Evolutionary conservation across 2,888 invertebrate genomes (phyloP).

Genomic region (Eudasyphora cyanicolor): DNA sequence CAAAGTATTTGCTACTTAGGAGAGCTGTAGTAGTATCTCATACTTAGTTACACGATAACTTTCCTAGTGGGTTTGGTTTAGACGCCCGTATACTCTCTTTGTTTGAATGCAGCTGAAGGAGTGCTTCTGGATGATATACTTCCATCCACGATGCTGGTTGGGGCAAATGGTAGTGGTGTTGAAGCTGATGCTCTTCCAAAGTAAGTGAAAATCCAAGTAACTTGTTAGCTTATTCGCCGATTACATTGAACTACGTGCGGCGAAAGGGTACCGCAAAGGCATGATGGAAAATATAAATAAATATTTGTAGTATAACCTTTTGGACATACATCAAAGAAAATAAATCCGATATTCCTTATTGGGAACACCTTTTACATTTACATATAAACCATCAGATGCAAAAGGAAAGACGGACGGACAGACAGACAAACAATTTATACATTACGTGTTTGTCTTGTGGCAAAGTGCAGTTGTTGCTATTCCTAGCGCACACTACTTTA

Average conservation of each 20-base stretch:
- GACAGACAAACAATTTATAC: slow-evolving; percentile 31
- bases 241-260: slow-evolving; percentile 80
- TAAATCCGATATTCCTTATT: too few relatives aligned
- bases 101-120: neutral
- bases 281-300: neutral
- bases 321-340: too few relatives aligned
- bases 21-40: neutral
- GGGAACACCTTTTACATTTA: neutral
- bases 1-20: slow-evolving; percentile 16
- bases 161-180: slow-evolving; percentile 6
- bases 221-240: slow-evolving; percentile 80
- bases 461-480: slow-evolving; percentile 17
- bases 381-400: slow-evolving; percentile 14
- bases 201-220: slow-evolving; percentile 77
- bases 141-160: neutral
- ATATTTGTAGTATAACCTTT: neutral
- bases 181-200: slow-evolving; percentile 37
- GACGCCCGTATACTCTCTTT: neutral
- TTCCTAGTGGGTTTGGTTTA: neutral
- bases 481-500: slow-evolving; percentile 20
- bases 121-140: neutral
- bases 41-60: neutral
- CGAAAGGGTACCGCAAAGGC: neutral
- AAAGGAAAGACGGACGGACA: neutral
- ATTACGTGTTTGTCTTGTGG: slow-evolving; percentile 31